Conservation (phyloP, 2,797 vertebrate species). For the Rhinogobio ventralis region DNA sequence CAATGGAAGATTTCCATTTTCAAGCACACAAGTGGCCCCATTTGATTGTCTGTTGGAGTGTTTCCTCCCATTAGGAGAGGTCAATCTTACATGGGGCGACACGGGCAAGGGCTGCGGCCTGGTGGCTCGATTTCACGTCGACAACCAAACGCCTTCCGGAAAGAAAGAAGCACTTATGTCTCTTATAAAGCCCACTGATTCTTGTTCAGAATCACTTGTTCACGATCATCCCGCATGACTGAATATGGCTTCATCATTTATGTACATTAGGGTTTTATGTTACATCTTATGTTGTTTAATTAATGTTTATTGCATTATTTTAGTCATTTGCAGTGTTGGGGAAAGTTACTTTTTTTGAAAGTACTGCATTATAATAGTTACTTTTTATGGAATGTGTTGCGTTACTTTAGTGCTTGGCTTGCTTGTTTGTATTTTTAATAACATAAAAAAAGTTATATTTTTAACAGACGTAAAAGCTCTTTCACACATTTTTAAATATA, state of each 20-base stretch:
- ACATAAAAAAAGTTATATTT: too few relatives aligned
- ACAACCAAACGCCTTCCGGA: slow-evolving; percentile 24
- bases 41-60: slow-evolving; percentile 79
- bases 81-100: slow-evolving; percentile 73
- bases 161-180: slow-evolving; percentile 38
- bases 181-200: slow-evolving; percentile 45
- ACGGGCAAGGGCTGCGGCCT: slow-evolving; percentile 65
- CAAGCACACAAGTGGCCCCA: slow-evolving; percentile 75
- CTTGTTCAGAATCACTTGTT: slow-evolving; percentile 33
- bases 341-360: background rate
- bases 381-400: too few relatives aligned
- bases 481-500: too few relatives aligned
- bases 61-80: slow-evolving; percentile 79
- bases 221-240: background rate
- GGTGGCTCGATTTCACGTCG: slow-evolving; percentile 60
- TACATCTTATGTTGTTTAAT: background rate
- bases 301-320: background rate
- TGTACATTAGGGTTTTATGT: background rate
- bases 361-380: background rate
- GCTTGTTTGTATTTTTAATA: too few relatives aligned
- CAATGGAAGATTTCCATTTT: slow-evolving; percentile 79
- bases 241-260: background rate
- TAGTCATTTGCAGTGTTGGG: background rate
- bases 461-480: too few relatives aligned
- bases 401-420: too few relatives aligned